phyloP scores from a whole-genome alignment of 2,113 vertebrate species.

The Mesembrinibis cayennensis region DNA sequence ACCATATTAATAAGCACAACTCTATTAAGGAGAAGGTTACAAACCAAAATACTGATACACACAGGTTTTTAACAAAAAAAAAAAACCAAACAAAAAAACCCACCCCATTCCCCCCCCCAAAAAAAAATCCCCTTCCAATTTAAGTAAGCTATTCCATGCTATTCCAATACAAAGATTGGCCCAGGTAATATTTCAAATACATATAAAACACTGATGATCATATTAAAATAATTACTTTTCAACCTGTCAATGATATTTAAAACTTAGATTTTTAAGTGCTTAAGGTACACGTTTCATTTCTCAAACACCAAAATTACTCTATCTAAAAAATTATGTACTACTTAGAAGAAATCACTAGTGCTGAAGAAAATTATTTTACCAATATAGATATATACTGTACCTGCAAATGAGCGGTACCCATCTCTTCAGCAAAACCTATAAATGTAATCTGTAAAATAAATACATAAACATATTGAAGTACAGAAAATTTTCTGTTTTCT shows the following conservation, averaged over 20 bases:
- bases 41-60: not conserved
- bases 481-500: not conserved
- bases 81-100: too few species aligned
- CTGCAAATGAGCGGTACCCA: constrained; percentile 78
- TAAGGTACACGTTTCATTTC: not conserved
- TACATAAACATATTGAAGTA: not conserved
- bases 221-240: not conserved
- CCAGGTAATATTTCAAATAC: not conserved
- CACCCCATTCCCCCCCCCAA: not conserved
- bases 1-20: not conserved
- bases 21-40: not conserved
- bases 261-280: not conserved
- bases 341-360: not conserved
- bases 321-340: not conserved
- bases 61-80: not conserved
- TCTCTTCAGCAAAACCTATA: constrained; percentile 85
- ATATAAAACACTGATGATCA: not conserved
- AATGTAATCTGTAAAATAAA: constrained; percentile 85
- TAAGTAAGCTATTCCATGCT: not conserved
- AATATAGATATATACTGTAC: constrained; percentile 43
- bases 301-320: not conserved
- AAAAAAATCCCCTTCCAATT: not conserved
- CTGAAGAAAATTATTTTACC: not conserved
- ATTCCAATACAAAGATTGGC: not conserved
- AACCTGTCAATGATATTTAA: not conserved